Base-by-base conservation (phyloP, 2,113 vertebrate genomes). In the Glaucidium brasilianum region DNA sequence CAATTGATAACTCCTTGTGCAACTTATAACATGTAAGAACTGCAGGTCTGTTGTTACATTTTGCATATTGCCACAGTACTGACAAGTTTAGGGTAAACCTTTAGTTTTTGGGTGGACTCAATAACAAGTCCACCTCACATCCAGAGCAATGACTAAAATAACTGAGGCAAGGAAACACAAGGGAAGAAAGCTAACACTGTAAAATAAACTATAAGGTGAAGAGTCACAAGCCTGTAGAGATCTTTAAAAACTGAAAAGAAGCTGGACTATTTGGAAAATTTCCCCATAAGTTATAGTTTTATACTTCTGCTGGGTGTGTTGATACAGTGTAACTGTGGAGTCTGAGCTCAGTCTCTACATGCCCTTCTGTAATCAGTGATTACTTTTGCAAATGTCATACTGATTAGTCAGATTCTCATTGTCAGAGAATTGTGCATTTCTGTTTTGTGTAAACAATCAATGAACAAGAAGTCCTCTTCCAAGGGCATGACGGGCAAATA, bases 371-470 rank as follows among this genome's bases (percentile, higher is more conserved):
- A 96, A 97, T 95, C 84, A 49, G 20, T 76, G 81, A 82, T 92
- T 87, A 87, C 77, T 95, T 91, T 26, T 88, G 71, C 59, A 96
- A 92, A 85, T 92, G 89, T 88, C 89, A 91, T 18, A 79, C 81
- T 93, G 60, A 90, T 95, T 96, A 97, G 55, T 63, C 78, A 93
- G 89, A 55, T 62, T 76, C 88, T 92, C 81, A 73, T 52, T 93
- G 88, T 92, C 90, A 93, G 71, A 95, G 87, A 90, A 76, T 90
- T 94, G 69, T 81, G 80, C 87, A 69, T 88, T 82, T 91, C 77
- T 93, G 71, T 87, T 94, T 94, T 80, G 74, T 85, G 71, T 94
- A 95, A 97, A 95, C 93, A 96, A 82, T 60, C 85, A 78, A 30
- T 67, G 88, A 75, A 88, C 64, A 91, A 91, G 47, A 74, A 92